phyloP scores from a whole-genome alignment of 2,113 vertebrate species.

The Ctenodactylus gundi region DNA sequence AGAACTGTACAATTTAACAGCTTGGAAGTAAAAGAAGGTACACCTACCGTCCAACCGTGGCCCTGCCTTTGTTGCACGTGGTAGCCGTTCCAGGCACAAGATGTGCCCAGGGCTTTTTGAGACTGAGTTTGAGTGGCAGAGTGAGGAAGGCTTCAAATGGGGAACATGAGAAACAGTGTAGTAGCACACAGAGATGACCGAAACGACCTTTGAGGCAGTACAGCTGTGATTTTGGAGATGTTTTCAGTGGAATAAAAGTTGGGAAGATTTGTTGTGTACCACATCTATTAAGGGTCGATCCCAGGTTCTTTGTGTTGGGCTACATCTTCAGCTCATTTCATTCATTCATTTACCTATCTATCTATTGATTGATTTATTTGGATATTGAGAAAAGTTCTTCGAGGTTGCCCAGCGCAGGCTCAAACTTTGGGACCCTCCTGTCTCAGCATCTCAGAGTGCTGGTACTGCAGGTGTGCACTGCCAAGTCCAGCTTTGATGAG shows the following conservation, averaged over 20 bases:
- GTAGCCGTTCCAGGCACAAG: neutral
- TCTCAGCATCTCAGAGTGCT: too few species aligned
- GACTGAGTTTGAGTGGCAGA: neutral
- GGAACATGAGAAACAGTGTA: neutral
- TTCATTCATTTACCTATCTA: too few species aligned
- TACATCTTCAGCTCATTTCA: too few species aligned
- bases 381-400: too few species aligned
- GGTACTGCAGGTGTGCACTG: too few species aligned
- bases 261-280: neutral
- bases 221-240: neutral
- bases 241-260: neutral
- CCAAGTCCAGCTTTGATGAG: too few species aligned
- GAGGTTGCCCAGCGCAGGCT: too few species aligned
- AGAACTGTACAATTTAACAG: neutral
- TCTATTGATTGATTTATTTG: too few species aligned
- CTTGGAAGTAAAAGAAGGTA: neutral
- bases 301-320: too few species aligned
- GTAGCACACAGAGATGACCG: neutral
- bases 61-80: neutral
- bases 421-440: too few species aligned
- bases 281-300: too few species aligned
- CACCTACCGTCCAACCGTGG: fast-evolving
- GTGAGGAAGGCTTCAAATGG: neutral
- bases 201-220: neutral
- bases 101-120: neutral